Base-by-base conservation (phyloP, 2,888 invertebrate species). In the Xanthia togata region DNA sequence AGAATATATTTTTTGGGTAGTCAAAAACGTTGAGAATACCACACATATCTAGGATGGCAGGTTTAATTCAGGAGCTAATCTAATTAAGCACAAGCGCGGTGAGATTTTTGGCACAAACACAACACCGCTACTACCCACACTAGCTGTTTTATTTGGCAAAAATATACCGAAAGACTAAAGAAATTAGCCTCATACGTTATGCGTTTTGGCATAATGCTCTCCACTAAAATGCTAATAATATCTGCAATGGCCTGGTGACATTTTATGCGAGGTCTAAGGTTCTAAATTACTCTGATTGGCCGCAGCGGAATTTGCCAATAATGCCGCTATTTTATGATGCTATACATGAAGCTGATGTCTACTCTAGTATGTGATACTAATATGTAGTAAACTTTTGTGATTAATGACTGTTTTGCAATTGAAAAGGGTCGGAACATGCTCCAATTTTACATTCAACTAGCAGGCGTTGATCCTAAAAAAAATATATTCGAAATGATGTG, bases 101-200 rank as follows among this genome's bases (percentile, higher is more conserved):
- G 79, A 76, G 59, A 71, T 76, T 76, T 81, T 86, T 86, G 84
- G 86, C 86, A 79, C 74, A 75, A 75, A 64, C 50, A 60, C 68
- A 71, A 63, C 50, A 73, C 23, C n/a, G 57, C 26, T 47, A 50
- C 35, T 31, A 44, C 41, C 60, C 53, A 60, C 41, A 31, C 69
- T 38, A 23, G 60, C 70, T 75, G 38, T 65, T 74, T 74, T 71
- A 41, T 75, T 78, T 76, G 84, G 73, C 82, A 70, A 82, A 77
- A 81, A 73, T 79, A 59, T 65, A 60, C 57, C 38, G 35, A 71
- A 41, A 64, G 44, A 67, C 64, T 35, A 70, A 70, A 78, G 68
- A 71, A 81, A 73, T 73, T 69, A 73, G 59, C 14, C 11, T 62
- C 75, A 71, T 76, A 71, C n/a, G 64, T 70, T 74, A 77, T 65